phyloP scores from a whole-genome alignment of 2,113 vertebrate genomes.

The Gobiocypris rarus region DNA sequence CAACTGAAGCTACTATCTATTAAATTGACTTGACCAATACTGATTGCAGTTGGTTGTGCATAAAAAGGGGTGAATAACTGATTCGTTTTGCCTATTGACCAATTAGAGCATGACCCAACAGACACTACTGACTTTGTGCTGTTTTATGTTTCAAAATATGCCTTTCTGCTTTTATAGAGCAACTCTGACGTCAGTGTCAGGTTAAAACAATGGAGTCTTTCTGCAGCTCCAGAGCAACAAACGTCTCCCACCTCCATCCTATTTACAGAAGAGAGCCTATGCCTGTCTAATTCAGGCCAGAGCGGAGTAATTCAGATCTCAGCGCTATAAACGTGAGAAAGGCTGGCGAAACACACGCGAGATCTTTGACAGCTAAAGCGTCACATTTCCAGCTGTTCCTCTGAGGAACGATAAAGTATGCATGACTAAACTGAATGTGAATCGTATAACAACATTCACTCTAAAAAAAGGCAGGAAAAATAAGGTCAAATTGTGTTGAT shows the following conservation, averaged over 20 bases:
- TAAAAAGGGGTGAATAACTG: slow-evolving; percentile 81
- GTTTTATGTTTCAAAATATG: slow-evolving; percentile 82
- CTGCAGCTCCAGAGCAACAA: slow-evolving; percentile 75
- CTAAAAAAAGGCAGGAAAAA: too few relatives aligned
- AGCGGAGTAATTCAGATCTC: not conserved
- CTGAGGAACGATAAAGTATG: not conserved
- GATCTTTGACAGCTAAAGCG: not conserved
- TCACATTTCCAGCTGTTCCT: not conserved
- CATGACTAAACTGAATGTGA: not conserved
- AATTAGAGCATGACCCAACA: slow-evolving; percentile 78
- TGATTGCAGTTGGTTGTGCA: slow-evolving; percentile 63
- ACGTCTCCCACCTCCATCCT: slow-evolving; percentile 24
- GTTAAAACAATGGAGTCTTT: slow-evolving; percentile 85
- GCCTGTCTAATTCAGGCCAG: not conserved
- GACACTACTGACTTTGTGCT: slow-evolving; percentile 75
- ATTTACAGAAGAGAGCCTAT: not conserved
- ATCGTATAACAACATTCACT: not conserved
- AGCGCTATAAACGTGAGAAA: not conserved
- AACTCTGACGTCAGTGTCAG: slow-evolving; percentile 88
- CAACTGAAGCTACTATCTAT: not conserved
- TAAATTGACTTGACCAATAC: slow-evolving; percentile 7
- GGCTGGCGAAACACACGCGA: not conserved
- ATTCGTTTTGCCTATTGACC: slow-evolving; percentile 88
- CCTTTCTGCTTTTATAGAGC: slow-evolving; percentile 72
- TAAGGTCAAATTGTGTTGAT: too few relatives aligned